phyloP scores from a whole-genome alignment of 2,113 vertebrate genomes.

The Chitala chitala region DNA sequence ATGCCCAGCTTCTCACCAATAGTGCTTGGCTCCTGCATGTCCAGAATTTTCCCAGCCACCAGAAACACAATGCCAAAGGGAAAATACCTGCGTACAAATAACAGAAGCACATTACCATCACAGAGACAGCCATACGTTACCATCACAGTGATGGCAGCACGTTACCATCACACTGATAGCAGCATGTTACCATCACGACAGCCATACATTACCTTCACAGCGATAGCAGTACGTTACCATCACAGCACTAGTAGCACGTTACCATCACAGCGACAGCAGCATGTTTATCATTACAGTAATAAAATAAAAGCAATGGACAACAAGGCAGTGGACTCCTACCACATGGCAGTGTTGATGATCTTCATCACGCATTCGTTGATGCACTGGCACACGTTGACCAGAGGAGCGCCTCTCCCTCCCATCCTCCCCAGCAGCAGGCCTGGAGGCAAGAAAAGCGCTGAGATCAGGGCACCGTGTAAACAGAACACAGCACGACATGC shows the following conservation, averaged over 20 bases:
- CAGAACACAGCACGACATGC: no score
- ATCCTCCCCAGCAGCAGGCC: conserved; percentile 60
- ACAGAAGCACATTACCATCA: background rate
- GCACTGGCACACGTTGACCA: conserved; percentile 60
- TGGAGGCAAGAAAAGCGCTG: background rate
- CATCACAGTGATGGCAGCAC: no score
- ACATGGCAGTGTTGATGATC: conserved; percentile 54
- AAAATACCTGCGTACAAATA: conserved; percentile 52
- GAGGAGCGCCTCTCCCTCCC: conserved; percentile 50
- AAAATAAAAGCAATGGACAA: no score
- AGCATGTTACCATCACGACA: no score
- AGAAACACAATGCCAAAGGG: conserved; percentile 63
- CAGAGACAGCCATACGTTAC: no score
- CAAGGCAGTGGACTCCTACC: no score
- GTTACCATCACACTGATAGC: no score
- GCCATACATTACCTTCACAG: no score
- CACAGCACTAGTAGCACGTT: no score
- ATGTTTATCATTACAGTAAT: no score
- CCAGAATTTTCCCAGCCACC: conserved; percentile 61
- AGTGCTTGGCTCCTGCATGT: conserved; percentile 51
- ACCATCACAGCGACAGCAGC: no score
- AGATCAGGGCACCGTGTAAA: background rate
- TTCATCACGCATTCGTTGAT: conserved; percentile 59
- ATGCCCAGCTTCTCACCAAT: conserved; percentile 55
- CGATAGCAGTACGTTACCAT: no score